Evolutionary conservation across 2,797 vertebrate species (phyloP).

Genomic region (Phataginus tetradactyla): DNA sequence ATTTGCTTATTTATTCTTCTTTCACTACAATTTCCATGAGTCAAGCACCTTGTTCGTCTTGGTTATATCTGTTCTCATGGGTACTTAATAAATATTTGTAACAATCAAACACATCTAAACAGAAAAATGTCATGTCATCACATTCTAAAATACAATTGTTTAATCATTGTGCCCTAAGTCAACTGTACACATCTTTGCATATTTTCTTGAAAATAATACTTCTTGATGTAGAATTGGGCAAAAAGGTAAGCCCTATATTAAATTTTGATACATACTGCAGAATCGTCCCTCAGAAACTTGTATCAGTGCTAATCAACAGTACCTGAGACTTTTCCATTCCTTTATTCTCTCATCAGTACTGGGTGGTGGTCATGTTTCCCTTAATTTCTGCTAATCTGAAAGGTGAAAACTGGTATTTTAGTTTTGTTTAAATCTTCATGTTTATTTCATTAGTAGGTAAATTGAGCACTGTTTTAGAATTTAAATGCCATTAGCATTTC

Average conservation of each 20-base stretch:
- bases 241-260: not conserved
- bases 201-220: not conserved
- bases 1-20: not conserved
- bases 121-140: not conserved
- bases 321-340: not conserved
- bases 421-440: not conserved
- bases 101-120: not conserved
- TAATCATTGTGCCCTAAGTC: not conserved
- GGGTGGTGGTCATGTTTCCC: not conserved
- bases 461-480: not conserved
- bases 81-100: not conserved
- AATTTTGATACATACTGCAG: not conserved
- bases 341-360: not conserved
- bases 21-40: not conserved
- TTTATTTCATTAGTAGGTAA: not conserved
- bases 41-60: not conserved
- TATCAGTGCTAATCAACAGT: not conserved
- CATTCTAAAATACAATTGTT: not conserved
- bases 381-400: not conserved
- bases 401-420: not conserved
- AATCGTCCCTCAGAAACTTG: not conserved
- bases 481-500: not conserved
- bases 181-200: not conserved
- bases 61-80: not conserved
- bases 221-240: not conserved